Percentiles rank a stretch among this genome's conserved stretches.
phyloP scores from a whole-genome alignment of 2,113 vertebrate species.

The Pitta sordida region DNA sequence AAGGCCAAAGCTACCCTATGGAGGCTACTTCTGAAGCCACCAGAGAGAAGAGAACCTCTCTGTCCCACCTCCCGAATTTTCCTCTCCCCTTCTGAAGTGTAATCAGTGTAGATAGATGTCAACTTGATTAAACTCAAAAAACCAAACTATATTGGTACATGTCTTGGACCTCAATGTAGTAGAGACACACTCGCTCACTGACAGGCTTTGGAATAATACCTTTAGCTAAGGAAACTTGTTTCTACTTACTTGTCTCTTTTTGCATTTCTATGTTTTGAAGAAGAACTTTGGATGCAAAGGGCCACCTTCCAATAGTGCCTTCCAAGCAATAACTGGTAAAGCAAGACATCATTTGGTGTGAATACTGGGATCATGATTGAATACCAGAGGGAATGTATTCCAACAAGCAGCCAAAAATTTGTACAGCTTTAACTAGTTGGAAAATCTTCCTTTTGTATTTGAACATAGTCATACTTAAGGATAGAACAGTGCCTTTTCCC shows the following conservation, averaged over 20 bases:
- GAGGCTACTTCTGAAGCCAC: conserved; percentile 36
- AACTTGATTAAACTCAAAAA: conserved; percentile 28
- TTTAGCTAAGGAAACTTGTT: conserved; percentile 10
- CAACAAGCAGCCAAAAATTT: not conserved
- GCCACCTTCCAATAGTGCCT: not conserved
- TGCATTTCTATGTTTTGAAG: not conserved
- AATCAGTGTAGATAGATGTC: conserved; percentile 66
- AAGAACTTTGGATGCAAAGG: not conserved
- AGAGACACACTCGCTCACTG: not conserved
- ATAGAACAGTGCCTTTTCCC: not conserved
- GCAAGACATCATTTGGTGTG: fast-evolving
- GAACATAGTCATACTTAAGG: not conserved
- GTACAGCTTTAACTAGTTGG: not conserved
- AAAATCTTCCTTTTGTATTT: not conserved
- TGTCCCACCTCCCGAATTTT: conserved; percentile 42
- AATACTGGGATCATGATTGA: not conserved
- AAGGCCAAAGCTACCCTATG: not conserved
- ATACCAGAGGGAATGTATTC: not conserved
- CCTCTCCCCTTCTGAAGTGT: conserved; percentile 35
- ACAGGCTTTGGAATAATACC: conserved; percentile 30
- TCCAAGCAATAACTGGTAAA: not conserved
- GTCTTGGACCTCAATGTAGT: conserved; percentile 8
- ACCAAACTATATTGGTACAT: not conserved
- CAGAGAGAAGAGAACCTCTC: conserved; percentile 52
- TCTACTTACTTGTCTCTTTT: not conserved